Base-by-base conservation (phyloP, 2,113 vertebrate genomes). In the Ornithorhynchus anatinus region DNA sequence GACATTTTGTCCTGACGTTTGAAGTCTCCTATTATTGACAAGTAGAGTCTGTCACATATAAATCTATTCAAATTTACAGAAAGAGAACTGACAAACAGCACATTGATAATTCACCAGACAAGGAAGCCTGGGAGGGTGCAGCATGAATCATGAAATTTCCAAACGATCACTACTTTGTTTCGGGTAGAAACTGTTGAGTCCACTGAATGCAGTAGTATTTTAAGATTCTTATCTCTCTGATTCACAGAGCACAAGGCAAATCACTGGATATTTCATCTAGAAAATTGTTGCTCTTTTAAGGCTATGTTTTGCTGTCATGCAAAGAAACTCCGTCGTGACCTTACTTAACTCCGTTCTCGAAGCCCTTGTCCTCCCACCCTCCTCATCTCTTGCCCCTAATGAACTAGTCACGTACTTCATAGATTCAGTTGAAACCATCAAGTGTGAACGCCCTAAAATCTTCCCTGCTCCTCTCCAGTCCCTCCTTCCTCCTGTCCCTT, bases 1-100 rank as follows among this genome's bases (percentile, higher is more conserved):
- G 27, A 10, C 39, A 14, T 59, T 86, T 74, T 38, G 8, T 65
- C 68, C 63, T 38, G 0, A 69, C 65, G 81, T 87, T 87, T 84
- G 60, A 20, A 22, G 59, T 67, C 48, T 25, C 76, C 74, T 84
- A 74, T 58, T 57, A 43, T 10, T 48, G 79, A 62, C 44, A 33
- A 59, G 69, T 14, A 23, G n/a, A 27, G 72, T 73, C 86, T 67
- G 63, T 42, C 66, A 39, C 58, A 44, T 8, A 73, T 53, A 60
- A 69, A 79, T 83, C 64, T 75, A 38, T 77, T 71, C 42, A 37
- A 43, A 29, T 68, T 72, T 64, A 71, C 48, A 38, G 13, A 2
- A 38, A 75, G 61, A 54, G 19, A 35, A 27, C 10, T 42, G 51
- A 62, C 69, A 10, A 20, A 31, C 2, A 37, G 53, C 56, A 51